Evolutionary conservation across 2,888 invertebrate genomes (phyloP).

Genomic region (Oscheius sp.): DNA sequence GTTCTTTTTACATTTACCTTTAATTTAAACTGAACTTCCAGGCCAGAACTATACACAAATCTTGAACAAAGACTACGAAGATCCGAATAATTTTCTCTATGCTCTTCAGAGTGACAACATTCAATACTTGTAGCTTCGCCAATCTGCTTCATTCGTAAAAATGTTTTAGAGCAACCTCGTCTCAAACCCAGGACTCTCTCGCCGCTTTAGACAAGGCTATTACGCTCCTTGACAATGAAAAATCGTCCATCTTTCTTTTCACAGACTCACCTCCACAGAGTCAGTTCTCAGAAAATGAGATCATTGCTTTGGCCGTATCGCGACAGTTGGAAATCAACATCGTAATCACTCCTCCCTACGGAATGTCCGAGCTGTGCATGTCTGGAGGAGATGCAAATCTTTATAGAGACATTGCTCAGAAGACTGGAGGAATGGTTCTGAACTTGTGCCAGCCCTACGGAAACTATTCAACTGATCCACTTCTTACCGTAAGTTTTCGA

Average conservation of each 20-base stretch:
- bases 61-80: slow-evolving; percentile 29
- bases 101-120: slow-evolving; percentile 39
- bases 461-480: slow-evolving; percentile 40
- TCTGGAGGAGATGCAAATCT: slow-evolving; percentile 21
- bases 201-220: slow-evolving; percentile 44
- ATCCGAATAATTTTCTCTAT: slow-evolving; percentile 41
- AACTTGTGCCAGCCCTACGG: slow-evolving; percentile 43
- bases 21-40: slow-evolving; percentile 2
- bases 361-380: slow-evolving; percentile 38
- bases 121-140: slow-evolving; percentile 32
- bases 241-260: slow-evolving; percentile 54
- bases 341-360: slow-evolving; percentile 47
- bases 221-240: slow-evolving; percentile 46
- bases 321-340: slow-evolving; percentile 51
- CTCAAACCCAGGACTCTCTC: slow-evolving; percentile 42
- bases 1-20: not conserved
- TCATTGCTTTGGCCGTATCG: slow-evolving; percentile 36
- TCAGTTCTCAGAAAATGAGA: slow-evolving; percentile 33
- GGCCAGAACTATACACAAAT: slow-evolving; percentile 31
- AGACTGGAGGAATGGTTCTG: slow-evolving; percentile 50
- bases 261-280: slow-evolving; percentile 39
- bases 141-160: too few relatives aligned
- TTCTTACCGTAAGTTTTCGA: slow-evolving; percentile 39
- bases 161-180: slow-evolving; percentile 37
- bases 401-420: slow-evolving; percentile 41